Conservation (phyloP, 2,888 invertebrate species). For the Rhogogaster chlorosoma region DNA sequence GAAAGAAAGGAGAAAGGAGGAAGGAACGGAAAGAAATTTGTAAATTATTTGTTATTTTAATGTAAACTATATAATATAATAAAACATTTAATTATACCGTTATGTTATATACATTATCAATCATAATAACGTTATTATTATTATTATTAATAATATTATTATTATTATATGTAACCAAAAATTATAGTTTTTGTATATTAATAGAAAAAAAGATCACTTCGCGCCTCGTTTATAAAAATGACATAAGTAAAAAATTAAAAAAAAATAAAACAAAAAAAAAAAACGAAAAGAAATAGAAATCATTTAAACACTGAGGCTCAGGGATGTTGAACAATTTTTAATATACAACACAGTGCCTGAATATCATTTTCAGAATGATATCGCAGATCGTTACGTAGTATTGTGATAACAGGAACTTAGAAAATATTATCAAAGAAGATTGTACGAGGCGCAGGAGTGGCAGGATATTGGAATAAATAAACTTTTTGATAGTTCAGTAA, state of each 20-base stretch:
- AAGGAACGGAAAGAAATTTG: slow-evolving; percentile 59
- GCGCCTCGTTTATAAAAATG: slow-evolving; percentile 57
- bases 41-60: slow-evolving; percentile 74
- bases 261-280: background rate
- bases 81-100: slow-evolving; percentile 64
- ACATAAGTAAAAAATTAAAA: too few relatives aligned
- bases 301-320: background rate
- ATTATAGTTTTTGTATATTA: slow-evolving; percentile 77
- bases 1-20: slow-evolving; percentile 41
- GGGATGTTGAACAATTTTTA: background rate
- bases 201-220: slow-evolving; percentile 63
- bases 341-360: background rate
- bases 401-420: background rate
- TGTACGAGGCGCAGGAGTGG: background rate
- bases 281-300: background rate
- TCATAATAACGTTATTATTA: slow-evolving; percentile 64
- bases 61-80: slow-evolving; percentile 58
- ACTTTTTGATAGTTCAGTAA: background rate
- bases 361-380: background rate
- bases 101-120: slow-evolving; percentile 62
- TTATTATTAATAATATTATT: slow-evolving; percentile 58
- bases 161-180: slow-evolving; percentile 72
- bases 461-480: background rate
- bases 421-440: background rate
- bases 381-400: background rate